These are phyloP conservation scores for Oikopleura vanhoeffeni DNA, from an alignment of 23 tunicate species.

Conservation along the genomic window DNA sequence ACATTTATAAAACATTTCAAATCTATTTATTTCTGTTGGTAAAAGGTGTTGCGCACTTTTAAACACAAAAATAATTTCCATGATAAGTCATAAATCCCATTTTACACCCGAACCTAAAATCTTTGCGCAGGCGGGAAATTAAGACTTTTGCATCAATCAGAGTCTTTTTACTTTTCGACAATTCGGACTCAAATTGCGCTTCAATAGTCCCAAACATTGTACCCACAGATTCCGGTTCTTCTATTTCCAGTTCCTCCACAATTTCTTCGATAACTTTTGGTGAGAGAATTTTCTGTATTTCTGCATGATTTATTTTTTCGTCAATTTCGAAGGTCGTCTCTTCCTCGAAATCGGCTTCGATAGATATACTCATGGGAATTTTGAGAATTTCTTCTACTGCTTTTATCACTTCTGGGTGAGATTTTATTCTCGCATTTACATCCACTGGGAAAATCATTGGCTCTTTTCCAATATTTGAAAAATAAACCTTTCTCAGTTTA, in stretches of 20 bases:
- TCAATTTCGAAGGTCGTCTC: neutral
- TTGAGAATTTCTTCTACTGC: too few species aligned
- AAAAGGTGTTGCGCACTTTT: too few species aligned
- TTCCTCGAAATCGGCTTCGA: too few species aligned
- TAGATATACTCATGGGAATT: too few species aligned
- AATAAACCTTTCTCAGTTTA: neutral
- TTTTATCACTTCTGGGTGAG: neutral
- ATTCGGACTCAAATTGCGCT: neutral
- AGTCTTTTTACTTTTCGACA: neutral
- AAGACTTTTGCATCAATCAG: neutral
- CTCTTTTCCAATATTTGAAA: neutral
- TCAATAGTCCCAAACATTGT: neutral
- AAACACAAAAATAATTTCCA: too few species aligned
- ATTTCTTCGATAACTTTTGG: too few species aligned
- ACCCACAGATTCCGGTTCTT: too few species aligned
- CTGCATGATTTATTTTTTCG: neutral
- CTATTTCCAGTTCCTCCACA: too few species aligned
- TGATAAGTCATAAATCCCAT: too few species aligned
- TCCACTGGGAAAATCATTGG: neutral
- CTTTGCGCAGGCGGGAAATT: neutral
- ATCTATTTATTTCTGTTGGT: too few species aligned
- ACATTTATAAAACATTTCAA: too few species aligned
- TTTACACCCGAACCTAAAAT: neutral
- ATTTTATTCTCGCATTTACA: neutral
- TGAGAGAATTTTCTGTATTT: neutral